Base-by-base conservation (phyloP, 2,888 invertebrate species). In the Zootermopsis nevadensis region DNA sequence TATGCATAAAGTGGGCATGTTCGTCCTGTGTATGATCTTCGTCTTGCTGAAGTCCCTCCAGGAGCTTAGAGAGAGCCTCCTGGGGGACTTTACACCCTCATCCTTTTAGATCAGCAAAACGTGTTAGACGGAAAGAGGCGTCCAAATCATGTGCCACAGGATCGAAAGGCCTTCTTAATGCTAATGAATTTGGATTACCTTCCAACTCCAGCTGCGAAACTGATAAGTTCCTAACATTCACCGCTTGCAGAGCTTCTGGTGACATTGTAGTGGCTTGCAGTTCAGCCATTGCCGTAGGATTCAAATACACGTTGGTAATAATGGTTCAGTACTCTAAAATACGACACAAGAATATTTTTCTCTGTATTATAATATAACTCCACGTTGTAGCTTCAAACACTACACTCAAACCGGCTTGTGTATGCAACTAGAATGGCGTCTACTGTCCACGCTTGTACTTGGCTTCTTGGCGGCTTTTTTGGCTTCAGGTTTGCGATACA, bases 61-160 rank as follows among this genome's bases (percentile, higher is more conserved):
- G 92, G 91, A 95, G 93, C 91, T 94, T 94, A 86, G 92, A 91
- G 88, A 98, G 92, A 84, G 96, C 96, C 91, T 97, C 97, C 90
- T 97, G 98, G 86, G 97, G 97, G 89, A 98, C 97, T 91, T 98
- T 98, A 91, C 97, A 98, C 89, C 97, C 97, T 91, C 97, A 95
- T 90, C 97, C 98, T 91, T 97, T 97, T 87, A 98, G 91, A 90
- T 98, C 97, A 85, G 98, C 96, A 89, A 97, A 98, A 86, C 97
- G 94, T 87, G 98, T 98, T 88, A 99, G 92, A 86, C 97, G 94
- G 92, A 99, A 99, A 91, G 95, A 95, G 77, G 95, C 93, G 89
- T 97, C 96, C 90, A 98, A 93, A 89, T 97, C 97, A 90, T 97
- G 96, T 87, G 95, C 95, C 87, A 94, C 94, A 87, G 98, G 98